These are phyloP conservation scores for Psittacara wagleri DNA, from an alignment of 2,113 vertebrate species.

Conservation along the genomic window DNA sequence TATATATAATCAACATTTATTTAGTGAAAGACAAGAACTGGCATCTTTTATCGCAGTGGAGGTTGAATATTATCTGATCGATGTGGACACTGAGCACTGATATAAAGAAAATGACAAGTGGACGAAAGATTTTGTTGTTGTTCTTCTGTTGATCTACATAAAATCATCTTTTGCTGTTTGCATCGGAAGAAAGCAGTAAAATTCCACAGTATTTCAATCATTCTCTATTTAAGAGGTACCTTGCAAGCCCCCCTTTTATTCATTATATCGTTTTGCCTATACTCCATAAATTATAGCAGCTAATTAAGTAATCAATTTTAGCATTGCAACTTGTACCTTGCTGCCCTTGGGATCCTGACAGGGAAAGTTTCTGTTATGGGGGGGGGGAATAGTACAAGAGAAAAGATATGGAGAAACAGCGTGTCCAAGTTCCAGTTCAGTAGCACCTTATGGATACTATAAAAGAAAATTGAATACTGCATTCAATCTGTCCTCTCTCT, in stretches of 20 bases:
- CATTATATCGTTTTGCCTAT: background rate
- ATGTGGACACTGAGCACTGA: background rate
- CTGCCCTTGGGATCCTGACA: background rate
- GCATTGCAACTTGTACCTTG: background rate
- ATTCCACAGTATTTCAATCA: background rate
- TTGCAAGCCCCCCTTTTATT: background rate
- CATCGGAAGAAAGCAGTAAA: background rate
- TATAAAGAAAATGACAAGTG: background rate
- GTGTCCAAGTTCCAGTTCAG: background rate
- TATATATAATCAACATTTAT: background rate
- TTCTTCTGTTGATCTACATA: background rate
- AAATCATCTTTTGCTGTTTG: background rate
- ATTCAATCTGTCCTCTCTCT: background rate
- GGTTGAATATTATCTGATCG: background rate
- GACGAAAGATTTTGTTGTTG: background rate
- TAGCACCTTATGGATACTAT: background rate
- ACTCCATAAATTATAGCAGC: background rate
- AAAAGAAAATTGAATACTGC: background rate
- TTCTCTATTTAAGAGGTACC: background rate
- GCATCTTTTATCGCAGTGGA: background rate
- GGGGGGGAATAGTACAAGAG: background rate
- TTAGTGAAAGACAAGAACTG: background rate
- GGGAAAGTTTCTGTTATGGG: background rate
- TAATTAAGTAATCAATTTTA: slow-evolving; percentile 27
- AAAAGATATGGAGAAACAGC: background rate